Evolutionary conservation across 2,888 invertebrate species (phyloP), one percentile per base, ranked within the genome.

Genomic region (Diarsia mendica): DNA sequence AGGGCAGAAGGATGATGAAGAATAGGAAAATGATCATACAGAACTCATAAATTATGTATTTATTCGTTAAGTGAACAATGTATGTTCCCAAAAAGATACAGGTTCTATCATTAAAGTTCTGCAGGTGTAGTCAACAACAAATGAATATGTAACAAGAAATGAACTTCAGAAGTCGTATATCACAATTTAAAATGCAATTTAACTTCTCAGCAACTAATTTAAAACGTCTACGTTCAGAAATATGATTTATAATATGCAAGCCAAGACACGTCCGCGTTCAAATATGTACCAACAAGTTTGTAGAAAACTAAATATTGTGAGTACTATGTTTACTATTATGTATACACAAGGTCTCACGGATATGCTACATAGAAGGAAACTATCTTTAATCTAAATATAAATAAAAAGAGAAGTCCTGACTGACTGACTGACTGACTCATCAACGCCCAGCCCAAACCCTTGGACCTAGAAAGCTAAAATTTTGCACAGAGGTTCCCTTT

Each of bases 121-220:
- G 13, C 39, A 67, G 53, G 44, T 55, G 55, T 55, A 55, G 2
- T 55, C 28, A 69, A 58, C 28, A 33, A 65, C 51, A 44, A 64
- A 55, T 39, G 0, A 79, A 69, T n/a, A n/a, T n/a, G n/a, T 55
- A 69, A 58, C 28, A 33, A 65, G 58, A 44, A 64, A 55, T 39
- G 0, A 79, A 69, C 66, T 67, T 58, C 9, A 49, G 11, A 72
- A 72, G 48, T 74, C 13, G n/a, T 79, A 67, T 61, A 75, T 78
- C 49, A 60, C 46, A 75, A 71, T 75, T 68, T 71, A 49, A 84
- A 84, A 80, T 55, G 71, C 63, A 79, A 82, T 84, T 70, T 79
- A 82, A 72, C 71, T 85, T 75, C 10, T 15, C 66, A 48, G 53
- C 64, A 70, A 72, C 70, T 74, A 70, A 51, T 78, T 76, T 61